Evolutionary conservation across 2,797 vertebrate species (phyloP).

Genomic region (Heliangelus exortis): DNA sequence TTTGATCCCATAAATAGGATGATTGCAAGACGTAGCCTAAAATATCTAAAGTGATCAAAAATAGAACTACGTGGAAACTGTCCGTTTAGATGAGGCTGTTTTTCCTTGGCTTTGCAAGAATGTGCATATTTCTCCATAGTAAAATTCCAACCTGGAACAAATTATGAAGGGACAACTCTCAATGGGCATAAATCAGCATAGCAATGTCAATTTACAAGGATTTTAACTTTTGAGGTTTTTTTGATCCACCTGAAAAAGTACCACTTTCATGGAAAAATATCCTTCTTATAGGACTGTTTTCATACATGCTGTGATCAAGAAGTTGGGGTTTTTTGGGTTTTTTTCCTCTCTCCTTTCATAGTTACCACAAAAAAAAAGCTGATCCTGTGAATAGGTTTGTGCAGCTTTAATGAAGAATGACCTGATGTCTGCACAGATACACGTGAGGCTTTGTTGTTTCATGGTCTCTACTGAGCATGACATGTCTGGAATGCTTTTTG

Average conservation of each 20-base stretch:
- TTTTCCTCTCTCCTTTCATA: background rate
- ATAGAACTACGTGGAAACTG: constrained; percentile 31
- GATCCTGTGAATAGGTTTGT: constrained; percentile 57
- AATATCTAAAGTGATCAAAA: constrained; percentile 48
- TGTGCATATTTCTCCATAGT: background rate
- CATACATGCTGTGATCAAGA: constrained; percentile 3
- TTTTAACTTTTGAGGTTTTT: background rate
- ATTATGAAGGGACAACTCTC: constrained; percentile 58
- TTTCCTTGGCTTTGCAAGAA: constrained; percentile 24
- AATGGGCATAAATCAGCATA: constrained; percentile 54
- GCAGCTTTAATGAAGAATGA: constrained; percentile 68
- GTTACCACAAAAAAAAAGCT: background rate
- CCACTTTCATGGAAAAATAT: background rate
- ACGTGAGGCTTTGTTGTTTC: constrained; percentile 69
- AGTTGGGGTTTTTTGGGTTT: background rate
- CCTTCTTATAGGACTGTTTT: background rate
- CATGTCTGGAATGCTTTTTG: constrained; percentile 65
- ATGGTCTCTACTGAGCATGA: constrained; percentile 69
- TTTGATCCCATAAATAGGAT: constrained; percentile 54
- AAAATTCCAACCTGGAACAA: constrained; percentile 62
- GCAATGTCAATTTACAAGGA: constrained; percentile 49
- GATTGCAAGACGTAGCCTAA: constrained; percentile 28
- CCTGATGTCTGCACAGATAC: constrained; percentile 65
- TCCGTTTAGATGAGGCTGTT: background rate
- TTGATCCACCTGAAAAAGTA: constrained; percentile 20